Base-by-base conservation (phyloP, 2,797 vertebrate species). In the Cossypha caffra region DNA sequence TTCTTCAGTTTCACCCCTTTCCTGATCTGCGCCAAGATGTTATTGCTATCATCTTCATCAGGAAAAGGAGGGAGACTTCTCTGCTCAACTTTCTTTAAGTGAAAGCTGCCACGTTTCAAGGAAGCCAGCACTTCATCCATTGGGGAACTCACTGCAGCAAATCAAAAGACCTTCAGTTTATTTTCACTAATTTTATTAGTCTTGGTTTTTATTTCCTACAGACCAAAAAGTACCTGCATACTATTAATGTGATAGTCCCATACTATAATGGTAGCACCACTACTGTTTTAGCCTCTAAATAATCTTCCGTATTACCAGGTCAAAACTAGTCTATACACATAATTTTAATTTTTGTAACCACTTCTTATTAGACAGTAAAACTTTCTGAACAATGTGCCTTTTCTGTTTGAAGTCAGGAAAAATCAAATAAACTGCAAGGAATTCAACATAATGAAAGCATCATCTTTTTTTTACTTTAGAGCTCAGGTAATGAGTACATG, bases 91-190 rank as follows among this genome's bases (percentile, higher is more conserved):
- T 99, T 99, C 93, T 98, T 98, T 97, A 99, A 98, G 95, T 99
- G 99, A 98, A 99, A 99, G 79, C 99, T 99, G 81, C 99, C 99
- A 15, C 99, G 98, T 93, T 99, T 99, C 91, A 99, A 98, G 20
- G 99, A 99, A 87, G 99, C 99, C 97, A 99, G 98, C 31, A 99
- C 99, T 97, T 99, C 99, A 96, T 99, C 99, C 99, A 99, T 99
- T 1, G 99, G 99, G 8, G 99, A 99, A 94, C 99, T 99, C 98
- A 99, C 99, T 99, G 98, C 62, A 97, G 82, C 73, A 97, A 97
- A 97, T 26, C n/a, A 96, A 85, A 96, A 96, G 21, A 94, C 13
- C 29, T 80, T 93, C 54, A 94, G 57, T 74, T 68, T 83, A 78
- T 25, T 62, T 90, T 73, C 42, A 86, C 16, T 62, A 37, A 62